Percentiles rank a stretch among this genome's conserved stretches.
These are phyloP conservation scores for Eristalis pertinax DNA, from an alignment of 2,888 invertebrate species.

Conservation along the genomic window DNA sequence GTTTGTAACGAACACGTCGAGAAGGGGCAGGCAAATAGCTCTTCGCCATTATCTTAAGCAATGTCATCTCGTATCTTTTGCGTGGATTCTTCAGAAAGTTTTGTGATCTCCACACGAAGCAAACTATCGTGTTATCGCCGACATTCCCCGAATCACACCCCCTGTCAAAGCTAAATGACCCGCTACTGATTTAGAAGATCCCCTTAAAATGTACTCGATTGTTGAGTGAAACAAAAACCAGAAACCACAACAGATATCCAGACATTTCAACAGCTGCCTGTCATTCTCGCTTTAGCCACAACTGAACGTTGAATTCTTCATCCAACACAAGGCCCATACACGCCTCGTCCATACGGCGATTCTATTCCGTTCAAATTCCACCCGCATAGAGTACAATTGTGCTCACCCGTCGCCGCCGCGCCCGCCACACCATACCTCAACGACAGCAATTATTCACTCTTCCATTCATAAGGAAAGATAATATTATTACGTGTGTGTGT, in stretches of 20 bases:
- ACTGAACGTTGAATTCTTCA: background rate
- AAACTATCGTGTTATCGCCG: no score
- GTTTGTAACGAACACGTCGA: no score
- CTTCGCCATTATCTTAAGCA: no score
- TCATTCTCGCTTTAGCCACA: background rate
- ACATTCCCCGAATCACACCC: no score
- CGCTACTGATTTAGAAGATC: no score
- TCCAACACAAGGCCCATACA: background rate
- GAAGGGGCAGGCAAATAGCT: no score
- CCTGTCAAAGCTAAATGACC: no score
- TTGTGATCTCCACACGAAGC: no score
- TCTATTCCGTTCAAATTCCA: background rate
- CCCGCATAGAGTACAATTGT: slow-evolving; percentile 1
- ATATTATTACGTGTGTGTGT: slow-evolving; percentile 29
- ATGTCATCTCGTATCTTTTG: no score
- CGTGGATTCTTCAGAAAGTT: no score
- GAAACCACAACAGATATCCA: background rate
- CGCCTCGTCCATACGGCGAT: background rate
- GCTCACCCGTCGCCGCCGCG: background rate
- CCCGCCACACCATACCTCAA: background rate
- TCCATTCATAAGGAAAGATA: slow-evolving; percentile 42
- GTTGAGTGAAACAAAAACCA: no score
- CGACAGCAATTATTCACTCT: slow-evolving; percentile 44
- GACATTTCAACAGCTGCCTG: background rate
- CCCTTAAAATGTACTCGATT: no score